Evolutionary conservation across 2,888 invertebrate species (phyloP), one percentile per base, ranked within the genome.

Genomic region (Leptinotarsa peninsularis): DNA sequence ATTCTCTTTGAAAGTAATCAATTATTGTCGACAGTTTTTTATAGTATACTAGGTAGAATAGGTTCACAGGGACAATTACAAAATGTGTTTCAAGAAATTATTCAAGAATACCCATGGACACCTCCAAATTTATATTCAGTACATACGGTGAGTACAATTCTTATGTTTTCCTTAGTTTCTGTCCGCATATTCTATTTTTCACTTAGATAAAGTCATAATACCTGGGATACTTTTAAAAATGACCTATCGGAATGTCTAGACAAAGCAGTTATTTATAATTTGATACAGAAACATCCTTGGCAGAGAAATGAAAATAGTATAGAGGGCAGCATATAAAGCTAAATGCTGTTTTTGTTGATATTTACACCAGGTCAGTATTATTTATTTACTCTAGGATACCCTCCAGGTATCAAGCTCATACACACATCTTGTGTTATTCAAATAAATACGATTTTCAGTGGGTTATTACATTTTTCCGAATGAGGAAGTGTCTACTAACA

Each of bases 221-320:
- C 63, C n/a, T 43, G 63, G 43, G 63, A 33, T 27, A 27, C n/a
- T n/a, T 43, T 43, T 7, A 13, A 63, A 33, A 63, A 43, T 63
- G 63, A 27, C 18, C 63, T 7, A 17, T 63, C 14, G 23, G 63
- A 63, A 63, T 63, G 43, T 43, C 63, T 63, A 63, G 27, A 43
- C 43, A 63, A 43, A 63, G 63, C 18, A 63, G 63, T 63, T 63
- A 63, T 63, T 63, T 63, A n/a, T 63, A 43, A 63, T 63, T 58
- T 27, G 54, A 54, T 58, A 58, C 17, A 58, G 58, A 58, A 58
- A 58, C 58, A n/a, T 21, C 5, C 5, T 63, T 63, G 63, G 63
- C 43, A 63, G 33, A 63, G n/a, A 18, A 63, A 63, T 18, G 43
- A 63, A 63, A 63, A 43, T 63, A 43, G n/a, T 63, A 1, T 2